Base-by-base conservation (phyloP, 1,140 invertebrate genomes). In the Diploscapter pachys region DNA sequence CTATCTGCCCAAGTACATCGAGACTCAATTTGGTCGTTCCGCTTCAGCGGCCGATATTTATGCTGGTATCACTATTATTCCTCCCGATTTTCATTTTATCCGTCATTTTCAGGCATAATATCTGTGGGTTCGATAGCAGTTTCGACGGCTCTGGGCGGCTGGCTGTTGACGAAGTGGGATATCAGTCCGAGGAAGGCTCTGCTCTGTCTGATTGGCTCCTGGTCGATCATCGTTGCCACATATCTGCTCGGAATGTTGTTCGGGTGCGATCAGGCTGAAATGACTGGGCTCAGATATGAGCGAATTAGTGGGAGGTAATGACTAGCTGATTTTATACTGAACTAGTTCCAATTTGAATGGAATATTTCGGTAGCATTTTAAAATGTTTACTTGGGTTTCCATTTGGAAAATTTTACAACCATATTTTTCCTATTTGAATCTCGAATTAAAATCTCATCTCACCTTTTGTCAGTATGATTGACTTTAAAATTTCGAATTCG, bases 1-100 rank as follows among this genome's bases (percentile, higher is more conserved):
- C 3, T 76, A 76, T 31, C 67, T 76, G 6, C 75, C 75, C 3
- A 76, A 76, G 53, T 76, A 75, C 52, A 76, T 76, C 8, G 75
- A 76, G 62, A 76, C 75, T 9, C 75, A 76, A 55, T 76, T 75
- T 61, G 75, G 75, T 13, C 62, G 75, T 6, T 73, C 69, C n/a
- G 75, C 75, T 3, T 66, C 62, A 55, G 59, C 57, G 50, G 75
- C 75, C 11, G 75, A 76, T 61, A 62, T 76, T 57, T 76, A 72
- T 56, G 72, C 75, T 5, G 75, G 75, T 72, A 49, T 48, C 4
- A 52, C 11, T 31, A 13, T 6, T 48, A 31, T 5, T 5, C 51
- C 2, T 31, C 2, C n/a, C 2, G 8, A 2, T 2, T 50, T 71
- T 31, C 65, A 31, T 50, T 67, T 9, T 69, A 31, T 5, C 11